A percentile compares a stretch with the other conserved stretches of the same genome.
Evolutionary conservation across 1,140 invertebrate genomes (phyloP).

Genomic region (Saccostrea glomerata): DNA sequence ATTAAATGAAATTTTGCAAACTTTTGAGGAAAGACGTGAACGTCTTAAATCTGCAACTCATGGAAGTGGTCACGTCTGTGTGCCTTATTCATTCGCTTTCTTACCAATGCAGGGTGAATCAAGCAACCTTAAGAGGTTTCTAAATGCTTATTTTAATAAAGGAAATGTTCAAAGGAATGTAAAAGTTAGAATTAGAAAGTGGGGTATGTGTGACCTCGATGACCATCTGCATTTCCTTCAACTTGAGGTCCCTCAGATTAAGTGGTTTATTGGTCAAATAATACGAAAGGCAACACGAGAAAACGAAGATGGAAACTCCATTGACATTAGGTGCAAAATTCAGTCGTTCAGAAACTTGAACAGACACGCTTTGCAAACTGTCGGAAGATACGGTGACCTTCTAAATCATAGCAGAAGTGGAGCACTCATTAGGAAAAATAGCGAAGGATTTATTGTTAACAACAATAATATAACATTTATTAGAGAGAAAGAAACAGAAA

Average conservation of each 20-base stretch:
- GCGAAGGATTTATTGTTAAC: not conserved
- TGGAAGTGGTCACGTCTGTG: not conserved
- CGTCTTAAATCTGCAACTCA: not conserved
- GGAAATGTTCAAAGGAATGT: not conserved
- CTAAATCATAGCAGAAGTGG: not conserved
- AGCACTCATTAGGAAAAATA: not conserved
- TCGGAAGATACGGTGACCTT: not conserved
- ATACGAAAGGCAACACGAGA: not conserved
- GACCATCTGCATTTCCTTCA: not conserved
- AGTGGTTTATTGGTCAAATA: not conserved
- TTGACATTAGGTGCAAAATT: not conserved
- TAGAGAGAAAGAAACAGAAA: constrained; percentile 7
- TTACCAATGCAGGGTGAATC: not conserved
- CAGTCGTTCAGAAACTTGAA: not conserved
- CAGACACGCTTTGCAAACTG: not conserved
- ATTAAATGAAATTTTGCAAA: not conserved
- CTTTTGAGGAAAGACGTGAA: not conserved
- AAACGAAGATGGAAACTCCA: not conserved
- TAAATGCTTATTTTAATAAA: not conserved
- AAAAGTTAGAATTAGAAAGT: not conserved
- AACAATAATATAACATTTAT: not conserved
- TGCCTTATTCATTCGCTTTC: not conserved
- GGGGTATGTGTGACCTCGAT: not conserved
- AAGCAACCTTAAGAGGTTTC: not conserved
- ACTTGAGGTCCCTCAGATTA: not conserved